Conservation (phyloP, 2,888 invertebrate genomes). For the Boloria euphrosyne region DNA sequence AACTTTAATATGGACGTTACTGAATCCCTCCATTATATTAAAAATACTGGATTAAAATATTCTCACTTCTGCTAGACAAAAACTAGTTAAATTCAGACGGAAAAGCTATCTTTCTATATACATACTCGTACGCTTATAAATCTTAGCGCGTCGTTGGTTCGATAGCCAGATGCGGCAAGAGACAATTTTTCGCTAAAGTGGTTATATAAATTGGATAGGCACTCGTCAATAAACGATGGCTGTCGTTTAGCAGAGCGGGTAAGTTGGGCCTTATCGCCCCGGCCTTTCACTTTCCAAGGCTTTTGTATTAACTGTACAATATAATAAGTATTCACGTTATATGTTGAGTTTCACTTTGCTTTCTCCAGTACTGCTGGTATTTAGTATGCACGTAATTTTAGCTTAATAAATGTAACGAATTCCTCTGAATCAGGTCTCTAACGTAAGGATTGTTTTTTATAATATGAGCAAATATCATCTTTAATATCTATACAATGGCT, state of each 20-base stretch:
- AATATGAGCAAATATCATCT: too few relatives aligned
- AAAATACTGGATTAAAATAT: too few relatives aligned
- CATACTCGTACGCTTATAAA: slow-evolving; percentile 19
- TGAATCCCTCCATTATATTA: too few relatives aligned
- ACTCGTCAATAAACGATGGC: slow-evolving; percentile 60
- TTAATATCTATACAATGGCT: too few relatives aligned
- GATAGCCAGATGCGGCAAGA: slow-evolving; percentile 72
- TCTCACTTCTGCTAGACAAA: too few relatives aligned
- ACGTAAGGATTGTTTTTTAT: too few relatives aligned
- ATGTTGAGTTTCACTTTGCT: neutral
- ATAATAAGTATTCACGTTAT: slow-evolving; percentile 7
- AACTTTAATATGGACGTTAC: too few relatives aligned
- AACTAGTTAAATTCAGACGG: too few relatives aligned
- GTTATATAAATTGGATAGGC: slow-evolving; percentile 74
- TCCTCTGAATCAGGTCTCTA: too few relatives aligned
- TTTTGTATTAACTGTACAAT: slow-evolving; percentile 23
- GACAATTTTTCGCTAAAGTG: slow-evolving; percentile 81
- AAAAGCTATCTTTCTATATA: neutral
- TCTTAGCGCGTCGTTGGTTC: slow-evolving; percentile 34
- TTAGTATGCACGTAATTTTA: too few relatives aligned
- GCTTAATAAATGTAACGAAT: too few relatives aligned
- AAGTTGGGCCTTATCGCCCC: slow-evolving; percentile 19
- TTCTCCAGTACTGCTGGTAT: too few relatives aligned
- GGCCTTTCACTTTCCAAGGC: slow-evolving; percentile 42
- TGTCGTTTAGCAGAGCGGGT: slow-evolving; percentile 49